Base-by-base conservation (phyloP, 92 coral and sea anemone genomes). In the Porites divaricata region DNA sequence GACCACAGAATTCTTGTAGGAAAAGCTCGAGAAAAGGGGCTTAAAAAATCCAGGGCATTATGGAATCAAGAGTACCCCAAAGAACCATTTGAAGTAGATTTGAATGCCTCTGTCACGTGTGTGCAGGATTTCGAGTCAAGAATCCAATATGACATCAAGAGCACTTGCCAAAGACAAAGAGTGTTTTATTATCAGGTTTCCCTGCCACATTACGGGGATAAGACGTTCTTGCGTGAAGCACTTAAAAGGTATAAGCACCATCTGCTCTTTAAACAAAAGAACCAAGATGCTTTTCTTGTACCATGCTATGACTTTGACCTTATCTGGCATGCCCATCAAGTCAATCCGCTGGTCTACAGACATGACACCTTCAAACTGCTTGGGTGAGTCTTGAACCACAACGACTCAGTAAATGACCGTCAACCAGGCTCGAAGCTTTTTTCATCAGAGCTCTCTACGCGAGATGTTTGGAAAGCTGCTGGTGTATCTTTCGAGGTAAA, bases 241-340 rank as follows among this genome's bases (percentile, higher is more conserved):
- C 9, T 83, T 15, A 74, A 67, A 72, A 56, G 91, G 2, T 88
- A 88, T 49, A 70, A 75, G 23, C 59, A 16, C 15, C 88, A 82
- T 70, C 79, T 88, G 3, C 1, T 45, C 25, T 74, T 88, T 19
- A 88, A 88, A 56, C 52, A 77, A 51, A 4, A 67, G 1, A 45
- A 88, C 48, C 88, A 67, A 15, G 91, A 76, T 0, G 63, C 9
- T 56, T 83, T 88, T 51, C 74, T 88, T 4, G 91, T 88, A 13
- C 91, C 91, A 22, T 88, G 91, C 63, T 88, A 88, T 59, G 91
- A 88, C 64, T 68, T 88, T 68, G 91, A 88, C 48, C 88, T 88
- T 49, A 84, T 88, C 58, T 88, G 91, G 91, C 91, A 88, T 83
- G 88, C 91, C 28, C 91, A 88, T 67, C 91, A 88, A 75, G 78